Evolutionary conservation across 2,113 vertebrate species (phyloP).

Genomic region (Plectropomus leopardus): DNA sequence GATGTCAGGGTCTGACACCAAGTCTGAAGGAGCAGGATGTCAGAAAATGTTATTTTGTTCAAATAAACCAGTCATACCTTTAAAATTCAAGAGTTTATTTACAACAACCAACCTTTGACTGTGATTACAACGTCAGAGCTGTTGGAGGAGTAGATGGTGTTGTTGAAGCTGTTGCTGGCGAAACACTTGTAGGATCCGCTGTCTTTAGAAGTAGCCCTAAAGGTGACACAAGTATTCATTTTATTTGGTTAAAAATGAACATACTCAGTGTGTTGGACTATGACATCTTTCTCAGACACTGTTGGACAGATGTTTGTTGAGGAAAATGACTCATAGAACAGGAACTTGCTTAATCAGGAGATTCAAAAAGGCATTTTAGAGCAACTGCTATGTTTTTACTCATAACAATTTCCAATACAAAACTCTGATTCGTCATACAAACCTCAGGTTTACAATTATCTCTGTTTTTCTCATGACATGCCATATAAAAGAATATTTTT

Average conservation of each 20-base stretch:
- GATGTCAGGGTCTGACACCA: conserved; percentile 70
- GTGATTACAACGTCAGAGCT: conserved; percentile 55
- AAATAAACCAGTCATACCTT: not conserved
- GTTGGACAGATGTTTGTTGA: not conserved
- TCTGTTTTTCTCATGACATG: too few relatives aligned
- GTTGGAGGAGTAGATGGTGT: conserved; percentile 14
- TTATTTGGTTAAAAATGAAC: not conserved
- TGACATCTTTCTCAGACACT: not conserved
- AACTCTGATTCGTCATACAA: too few relatives aligned
- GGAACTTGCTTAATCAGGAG: not conserved
- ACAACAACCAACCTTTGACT: conserved; percentile 74
- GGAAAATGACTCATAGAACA: not conserved
- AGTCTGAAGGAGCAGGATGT: conserved; percentile 54
- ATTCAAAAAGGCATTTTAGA: not conserved
- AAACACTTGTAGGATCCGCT: conserved; percentile 74
- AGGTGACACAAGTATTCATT: not conserved
- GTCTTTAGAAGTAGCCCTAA: conserved; percentile 62
- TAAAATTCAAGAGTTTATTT: not conserved
- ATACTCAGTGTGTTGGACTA: not conserved
- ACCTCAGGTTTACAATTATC: too few relatives aligned
- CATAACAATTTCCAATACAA: too few relatives aligned
- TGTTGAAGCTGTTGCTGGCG: conserved; percentile 64
- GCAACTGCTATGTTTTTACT: too few relatives aligned
- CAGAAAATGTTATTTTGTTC: not conserved
- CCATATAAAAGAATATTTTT: too few relatives aligned